Conservation (phyloP, 2,797 vertebrate genomes). For the Anabacerthia variegaticeps region DNA sequence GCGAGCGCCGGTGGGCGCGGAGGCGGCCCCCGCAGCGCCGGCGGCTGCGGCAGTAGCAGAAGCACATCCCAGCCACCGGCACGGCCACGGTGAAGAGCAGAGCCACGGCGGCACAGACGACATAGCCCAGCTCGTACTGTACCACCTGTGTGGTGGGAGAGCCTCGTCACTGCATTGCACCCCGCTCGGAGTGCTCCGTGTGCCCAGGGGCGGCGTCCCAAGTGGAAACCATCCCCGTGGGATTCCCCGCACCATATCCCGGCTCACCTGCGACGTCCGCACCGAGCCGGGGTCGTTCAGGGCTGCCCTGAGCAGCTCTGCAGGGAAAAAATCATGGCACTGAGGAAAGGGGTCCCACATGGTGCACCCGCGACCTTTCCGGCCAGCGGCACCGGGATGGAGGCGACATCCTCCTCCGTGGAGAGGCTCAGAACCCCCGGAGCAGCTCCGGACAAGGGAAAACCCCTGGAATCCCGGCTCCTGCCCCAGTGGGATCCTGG, state of each 20-base stretch:
- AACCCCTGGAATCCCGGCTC: accelerated
- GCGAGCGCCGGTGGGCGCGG: slow-evolving; percentile 64
- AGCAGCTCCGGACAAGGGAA: accelerated
- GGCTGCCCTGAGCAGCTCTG: slow-evolving; percentile 72
- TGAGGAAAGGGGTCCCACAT: background rate
- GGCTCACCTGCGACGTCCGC: slow-evolving; percentile 71
- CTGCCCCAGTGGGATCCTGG: background rate
- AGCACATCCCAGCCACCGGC: slow-evolving; percentile 72
- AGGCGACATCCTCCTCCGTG: background rate
- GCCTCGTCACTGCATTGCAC: accelerated
- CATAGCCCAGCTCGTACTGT: slow-evolving; percentile 79
- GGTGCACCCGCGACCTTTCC: accelerated
- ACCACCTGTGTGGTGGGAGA: slow-evolving; percentile 63
- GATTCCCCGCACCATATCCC: accelerated
- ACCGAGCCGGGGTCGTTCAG: slow-evolving; percentile 65
- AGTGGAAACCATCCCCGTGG: accelerated
- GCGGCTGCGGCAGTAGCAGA: slow-evolving; percentile 73
- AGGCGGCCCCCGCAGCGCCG: slow-evolving; percentile 56
- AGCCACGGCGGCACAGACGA: slow-evolving; percentile 73
- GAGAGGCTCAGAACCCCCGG: accelerated
- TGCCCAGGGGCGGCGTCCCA: background rate
- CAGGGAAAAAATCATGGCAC: background rate
- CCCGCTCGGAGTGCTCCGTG: background rate
- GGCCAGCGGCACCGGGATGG: accelerated
- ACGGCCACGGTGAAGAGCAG: slow-evolving; percentile 75